Conservation (phyloP, 2,113 vertebrate species). For the Aspiorhynchus laticeps region DNA sequence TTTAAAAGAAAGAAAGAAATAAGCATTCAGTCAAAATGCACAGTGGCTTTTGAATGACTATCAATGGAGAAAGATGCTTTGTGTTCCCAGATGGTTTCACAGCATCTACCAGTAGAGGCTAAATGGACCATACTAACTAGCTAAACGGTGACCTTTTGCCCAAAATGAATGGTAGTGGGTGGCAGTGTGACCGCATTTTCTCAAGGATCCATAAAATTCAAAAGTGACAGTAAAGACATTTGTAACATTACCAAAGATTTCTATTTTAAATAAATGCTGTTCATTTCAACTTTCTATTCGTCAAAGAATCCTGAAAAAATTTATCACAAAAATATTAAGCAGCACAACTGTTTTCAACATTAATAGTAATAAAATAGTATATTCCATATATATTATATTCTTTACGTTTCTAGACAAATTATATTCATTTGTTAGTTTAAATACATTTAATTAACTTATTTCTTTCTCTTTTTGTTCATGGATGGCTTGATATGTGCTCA, state of each 20-base stretch:
- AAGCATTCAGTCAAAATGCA: background rate
- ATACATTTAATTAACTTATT: no score
- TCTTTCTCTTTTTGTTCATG: background rate
- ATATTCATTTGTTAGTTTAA: no score
- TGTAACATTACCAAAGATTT: background rate
- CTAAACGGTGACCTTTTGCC: background rate
- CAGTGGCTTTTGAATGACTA: background rate
- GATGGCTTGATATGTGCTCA: background rate
- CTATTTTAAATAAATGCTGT: background rate
- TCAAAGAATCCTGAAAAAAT: background rate
- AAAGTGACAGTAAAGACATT: no score
- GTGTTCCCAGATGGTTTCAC: background rate
- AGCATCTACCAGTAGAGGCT: background rate
- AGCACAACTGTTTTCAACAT: background rate
- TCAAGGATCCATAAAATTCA: background rate
- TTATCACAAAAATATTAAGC: background rate
- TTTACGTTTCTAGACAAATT: no score
- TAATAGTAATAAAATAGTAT: background rate
- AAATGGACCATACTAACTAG: conserved; percentile 1
- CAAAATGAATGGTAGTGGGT: background rate
- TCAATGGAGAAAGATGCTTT: background rate
- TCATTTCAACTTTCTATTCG: background rate
- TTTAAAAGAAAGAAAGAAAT: background rate
- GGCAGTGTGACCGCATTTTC: background rate
- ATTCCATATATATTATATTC: no score